Base-by-base conservation (phyloP, 2,113 vertebrate genomes). In the Cyprinus carpio region DNA sequence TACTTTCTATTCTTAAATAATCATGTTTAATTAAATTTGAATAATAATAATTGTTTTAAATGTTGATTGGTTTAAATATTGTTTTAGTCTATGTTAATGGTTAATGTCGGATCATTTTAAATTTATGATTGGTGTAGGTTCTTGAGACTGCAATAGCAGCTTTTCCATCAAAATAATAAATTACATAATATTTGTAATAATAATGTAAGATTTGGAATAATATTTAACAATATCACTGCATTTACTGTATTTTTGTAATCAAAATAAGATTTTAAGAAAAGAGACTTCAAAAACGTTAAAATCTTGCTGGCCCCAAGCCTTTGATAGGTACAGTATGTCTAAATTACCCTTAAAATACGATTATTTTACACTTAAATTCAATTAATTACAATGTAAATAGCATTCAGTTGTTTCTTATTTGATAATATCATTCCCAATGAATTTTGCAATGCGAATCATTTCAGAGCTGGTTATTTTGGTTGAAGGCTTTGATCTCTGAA, bases 201-300 rank as follows among this genome's bases (percentile, higher is more conserved):
- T 15, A 62, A 62, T 8, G 54, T 56, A 12, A 62, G 25, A 2
- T 12, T 25, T 27, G 2, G 1, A 27, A 11, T 6, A 62, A 27
- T 13, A 51, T 51, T 15, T 58, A 2, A 60, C 58, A 60, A 1
- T 25, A 11, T 60, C 10, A 25, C 58, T 25, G 9, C 10, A 1
- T 62, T 65, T 64, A 27, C 12, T 27, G 12, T 25, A 25, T 25
- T 62, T 62, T 10, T 43, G n/a, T 43, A 43, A 43, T 34, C 40
- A 1, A 43, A 43, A n/a, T n/a, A n/a, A n/a, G n/a, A n/a, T n/a
- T n/a, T n/a, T n/a, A 25, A 7, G 25, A 65, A 15, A 29, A 65
- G 0, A 29, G n/a, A n/a, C n/a, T n/a, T n/a, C 1, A 7, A 25
- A 25, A 60, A n/a, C 9, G 25, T 4, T 3, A 5, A 37, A 4